Evolutionary conservation across 2,113 vertebrate genomes (phyloP), one percentile per base, ranked within the genome.

Genomic region (Trinectes maculatus): DNA sequence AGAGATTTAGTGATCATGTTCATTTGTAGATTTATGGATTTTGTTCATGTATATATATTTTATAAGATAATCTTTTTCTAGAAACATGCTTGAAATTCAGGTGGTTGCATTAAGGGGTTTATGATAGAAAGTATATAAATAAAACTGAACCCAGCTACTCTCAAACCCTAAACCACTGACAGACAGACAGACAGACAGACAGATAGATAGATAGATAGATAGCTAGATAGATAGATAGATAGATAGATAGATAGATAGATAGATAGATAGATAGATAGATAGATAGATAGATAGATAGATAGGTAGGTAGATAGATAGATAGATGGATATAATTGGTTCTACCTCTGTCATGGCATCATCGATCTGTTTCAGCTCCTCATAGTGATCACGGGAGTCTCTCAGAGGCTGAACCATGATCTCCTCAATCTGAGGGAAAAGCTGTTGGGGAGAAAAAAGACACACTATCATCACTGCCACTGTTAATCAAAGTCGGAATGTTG

Each of bases 271-370:
- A 61, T 13, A 70, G 63, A 67, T 8, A 51, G 46, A 52, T 4
- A 63, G 58, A 28, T 11, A 60, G n/a, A 55, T 16, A 44, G 43
- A 69, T 13, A 51, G 25, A 63, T 5, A 46, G 44, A 63, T 24
- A 62, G 52, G 65, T 28, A 59, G 49, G 56, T 13, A 70, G 63
- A 67, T 8, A 51, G 39, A 53, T 19, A 53, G 28, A 51, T 16
- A 52, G 43, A 57, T 8, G 66, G 26, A 34, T 11, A 52, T n/a
- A 75, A 52, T 52, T 64, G 60, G 47, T 74, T 74, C 21, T 92
- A 95, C 94, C 91, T 94, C 93, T 74, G 91, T 91, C 93, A 94
- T 92, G 74, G 92, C 91, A n/a, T 95, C 93, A 58, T 95, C 93
- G 13, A 95, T 92, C 76, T 93, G 92, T 76, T 94, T 94, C 62